A percentile compares a stretch with the other conserved stretches of the same genome.
phyloP scores from a whole-genome alignment of 2,113 vertebrate genomes.

The Macrotus californicus region DNA sequence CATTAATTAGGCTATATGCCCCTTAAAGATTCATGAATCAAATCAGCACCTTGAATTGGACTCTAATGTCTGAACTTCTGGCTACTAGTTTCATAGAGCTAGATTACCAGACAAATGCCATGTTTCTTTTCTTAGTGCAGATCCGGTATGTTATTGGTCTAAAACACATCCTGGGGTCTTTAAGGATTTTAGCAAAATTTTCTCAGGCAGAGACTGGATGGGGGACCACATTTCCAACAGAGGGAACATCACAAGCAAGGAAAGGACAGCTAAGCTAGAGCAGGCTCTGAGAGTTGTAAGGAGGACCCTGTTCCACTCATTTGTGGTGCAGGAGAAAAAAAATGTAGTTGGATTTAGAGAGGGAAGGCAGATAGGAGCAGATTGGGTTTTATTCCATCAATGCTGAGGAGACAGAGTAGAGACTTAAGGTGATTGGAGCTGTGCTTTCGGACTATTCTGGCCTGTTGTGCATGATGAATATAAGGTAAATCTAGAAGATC shows the following conservation, averaged over 20 bases:
- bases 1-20: slow-evolving; percentile 24
- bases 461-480: not conserved
- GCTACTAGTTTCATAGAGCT: not conserved
- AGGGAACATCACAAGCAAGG: not conserved
- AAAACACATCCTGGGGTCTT: not conserved
- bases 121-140: slow-evolving; percentile 23
- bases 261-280: not conserved
- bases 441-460: slow-evolving; percentile 21
- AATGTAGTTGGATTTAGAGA: not conserved
- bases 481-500: slow-evolving; percentile 3
- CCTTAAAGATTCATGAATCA: slow-evolving; percentile 36
- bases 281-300: not conserved
- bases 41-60: slow-evolving; percentile 21
- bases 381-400: slow-evolving; percentile 33
- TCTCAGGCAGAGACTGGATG: not conserved
- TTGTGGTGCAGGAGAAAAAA: not conserved
- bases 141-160: not conserved
- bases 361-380: not conserved
- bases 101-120: not conserved
- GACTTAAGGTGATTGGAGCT: not conserved
- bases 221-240: not conserved
- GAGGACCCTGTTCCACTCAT: not conserved
- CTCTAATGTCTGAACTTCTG: not conserved
- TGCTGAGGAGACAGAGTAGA: not conserved
- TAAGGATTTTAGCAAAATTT: slow-evolving; percentile 12